Evolutionary conservation across 1,140 invertebrate genomes (phyloP).

Genomic region (Lethrus apterus): DNA sequence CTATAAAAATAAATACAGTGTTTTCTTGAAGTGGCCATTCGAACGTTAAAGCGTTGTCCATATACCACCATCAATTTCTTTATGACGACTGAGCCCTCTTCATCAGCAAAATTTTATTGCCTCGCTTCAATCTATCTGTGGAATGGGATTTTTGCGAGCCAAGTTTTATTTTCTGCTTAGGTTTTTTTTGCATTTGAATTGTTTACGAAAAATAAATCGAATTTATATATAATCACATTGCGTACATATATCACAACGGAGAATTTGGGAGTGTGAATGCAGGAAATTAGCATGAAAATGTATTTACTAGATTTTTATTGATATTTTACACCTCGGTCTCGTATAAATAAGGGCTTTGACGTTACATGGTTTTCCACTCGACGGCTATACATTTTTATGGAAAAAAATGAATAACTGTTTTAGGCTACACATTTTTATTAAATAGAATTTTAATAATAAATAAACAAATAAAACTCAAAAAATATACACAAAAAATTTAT

Average conservation of each 20-base stretch:
- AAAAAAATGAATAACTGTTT: no score
- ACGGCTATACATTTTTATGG: no score
- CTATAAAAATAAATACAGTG: constrained; percentile 7
- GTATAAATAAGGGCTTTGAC: no score
- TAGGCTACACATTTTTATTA: no score
- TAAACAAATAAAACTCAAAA: no score
- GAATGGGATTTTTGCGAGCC: constrained; percentile 7
- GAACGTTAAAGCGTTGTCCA: constrained; percentile 4
- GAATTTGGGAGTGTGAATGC: constrained; percentile 3
- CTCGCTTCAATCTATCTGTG: constrained; percentile 3
- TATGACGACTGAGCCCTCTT: constrained; percentile 8
- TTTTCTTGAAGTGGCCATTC: constrained; percentile 12
- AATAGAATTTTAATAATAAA: no score
- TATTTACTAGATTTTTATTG: no score
- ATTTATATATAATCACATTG: constrained; percentile 9
- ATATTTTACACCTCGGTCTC: no score
- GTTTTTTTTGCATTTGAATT: constrained; percentile 13
- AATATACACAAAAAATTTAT: no score
- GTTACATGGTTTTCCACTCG: no score
- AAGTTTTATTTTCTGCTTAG: background rate
- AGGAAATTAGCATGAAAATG: constrained; percentile 25
- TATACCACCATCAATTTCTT: constrained; percentile 5
- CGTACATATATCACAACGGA: background rate
- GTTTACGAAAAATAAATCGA: background rate
- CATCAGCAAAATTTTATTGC: constrained; percentile 12